Evolutionary conservation across 2,797 vertebrate species (phyloP).

Genomic region (Dipus sagitta): DNA sequence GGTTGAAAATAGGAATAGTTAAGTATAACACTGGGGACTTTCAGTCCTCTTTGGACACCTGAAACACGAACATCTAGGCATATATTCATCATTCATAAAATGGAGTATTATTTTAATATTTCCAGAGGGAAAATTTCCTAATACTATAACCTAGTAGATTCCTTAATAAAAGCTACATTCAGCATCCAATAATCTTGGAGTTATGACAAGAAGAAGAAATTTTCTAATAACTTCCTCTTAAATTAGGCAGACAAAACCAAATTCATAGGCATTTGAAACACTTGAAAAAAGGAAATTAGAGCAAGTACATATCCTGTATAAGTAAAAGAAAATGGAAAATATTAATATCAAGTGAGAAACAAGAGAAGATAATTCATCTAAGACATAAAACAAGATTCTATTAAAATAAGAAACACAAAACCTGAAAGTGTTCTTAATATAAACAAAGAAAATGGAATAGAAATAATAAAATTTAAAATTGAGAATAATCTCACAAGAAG

Average conservation of each 20-base stretch:
- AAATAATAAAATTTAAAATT: constrained; percentile 8
- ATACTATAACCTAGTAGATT: background rate
- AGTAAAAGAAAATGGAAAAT: constrained; percentile 18
- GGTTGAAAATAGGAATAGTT: background rate
- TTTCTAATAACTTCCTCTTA: constrained; percentile 18
- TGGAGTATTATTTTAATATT: constrained; percentile 46
- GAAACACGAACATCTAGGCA: background rate
- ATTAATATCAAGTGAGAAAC: background rate
- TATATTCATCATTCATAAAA: background rate
- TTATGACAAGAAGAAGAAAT: constrained; percentile 32
- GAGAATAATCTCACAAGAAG: background rate
- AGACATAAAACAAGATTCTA: constrained; percentile 33
- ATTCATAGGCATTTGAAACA: constrained; percentile 18
- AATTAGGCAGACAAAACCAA: background rate
- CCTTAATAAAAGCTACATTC: constrained; percentile 54
- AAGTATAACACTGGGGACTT: background rate
- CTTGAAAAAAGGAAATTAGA: background rate
- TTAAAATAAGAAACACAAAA: constrained; percentile 37
- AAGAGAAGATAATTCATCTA: constrained; percentile 45
- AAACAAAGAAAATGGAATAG: background rate
- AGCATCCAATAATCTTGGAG: constrained; percentile 13
- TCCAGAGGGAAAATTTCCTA: background rate
- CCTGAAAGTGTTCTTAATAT: constrained; percentile 46
- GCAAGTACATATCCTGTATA: background rate
- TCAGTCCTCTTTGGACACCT: background rate